Conservation (phyloP, 2,888 invertebrate genomes). For the Andrena hattorfiana region DNA sequence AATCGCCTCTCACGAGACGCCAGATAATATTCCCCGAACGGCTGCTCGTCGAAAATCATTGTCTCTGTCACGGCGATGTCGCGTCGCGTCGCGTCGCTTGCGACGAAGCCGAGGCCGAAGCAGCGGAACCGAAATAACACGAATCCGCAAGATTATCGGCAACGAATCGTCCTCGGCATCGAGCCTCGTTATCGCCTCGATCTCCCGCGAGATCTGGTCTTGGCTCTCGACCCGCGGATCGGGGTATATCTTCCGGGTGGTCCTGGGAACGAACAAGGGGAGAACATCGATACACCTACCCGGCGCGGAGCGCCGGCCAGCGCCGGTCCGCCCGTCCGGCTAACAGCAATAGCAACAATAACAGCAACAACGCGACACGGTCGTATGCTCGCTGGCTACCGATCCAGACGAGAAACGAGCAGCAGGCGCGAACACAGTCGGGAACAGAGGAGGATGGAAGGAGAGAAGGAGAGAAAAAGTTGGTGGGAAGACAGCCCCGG, state of each 20-base stretch:
- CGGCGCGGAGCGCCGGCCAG: conserved; percentile 5
- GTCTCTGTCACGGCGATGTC: conserved; percentile 10
- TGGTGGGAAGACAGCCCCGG: neutral
- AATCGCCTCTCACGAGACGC: conserved; percentile 22
- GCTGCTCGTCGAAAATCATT: conserved; percentile 22
- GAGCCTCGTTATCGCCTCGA: conserved; percentile 35
- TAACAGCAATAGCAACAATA: conserved; percentile 60
- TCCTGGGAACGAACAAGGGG: conserved; percentile 45
- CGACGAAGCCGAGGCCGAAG: conserved; percentile 13
- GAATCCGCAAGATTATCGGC: conserved; percentile 25
- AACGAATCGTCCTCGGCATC: conserved; percentile 27
- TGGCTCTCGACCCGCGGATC: conserved; percentile 10
- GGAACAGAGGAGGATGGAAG: conserved; percentile 18
- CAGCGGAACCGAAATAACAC: conserved; percentile 8
- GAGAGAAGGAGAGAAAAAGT: conserved; percentile 48
- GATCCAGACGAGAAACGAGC: conserved; percentile 33
- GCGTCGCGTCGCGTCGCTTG: neutral
- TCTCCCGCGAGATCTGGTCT: conserved; percentile 59
- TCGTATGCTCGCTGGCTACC: conserved; percentile 46
- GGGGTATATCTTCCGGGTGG: conserved; percentile 58
- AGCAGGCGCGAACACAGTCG: neutral
- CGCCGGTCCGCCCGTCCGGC: conserved; percentile 17
- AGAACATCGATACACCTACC: conserved; percentile 46
- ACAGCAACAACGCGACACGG: conserved; percentile 60
- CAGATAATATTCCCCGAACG: conserved; percentile 37